Base-by-base conservation (phyloP, 1,140 invertebrate species). In the Anadara kagoshimensis region DNA sequence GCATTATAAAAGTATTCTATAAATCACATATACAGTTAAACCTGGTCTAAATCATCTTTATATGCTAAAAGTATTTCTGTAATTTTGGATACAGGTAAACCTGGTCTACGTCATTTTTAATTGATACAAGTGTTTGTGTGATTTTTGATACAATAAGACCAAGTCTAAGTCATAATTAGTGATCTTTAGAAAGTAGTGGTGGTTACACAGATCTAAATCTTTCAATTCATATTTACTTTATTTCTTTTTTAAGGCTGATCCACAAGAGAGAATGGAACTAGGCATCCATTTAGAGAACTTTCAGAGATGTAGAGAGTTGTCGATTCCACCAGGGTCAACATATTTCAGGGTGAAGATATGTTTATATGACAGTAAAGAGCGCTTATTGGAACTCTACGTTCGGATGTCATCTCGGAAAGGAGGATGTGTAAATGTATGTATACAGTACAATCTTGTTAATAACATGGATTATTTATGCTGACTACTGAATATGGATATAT, bases 231-330 rank as follows among this genome's bases (percentile, higher is more conserved):
- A 12, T 14, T 66, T 44, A 43, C 41, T 47, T 47, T 75, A 20
- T 69, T 22, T 58, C 26, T 69, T 68, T 69, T 66, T 88, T 64
- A 85, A 94, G 91, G 91, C 94, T 49, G 93, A 96, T 88, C 89
- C 94, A 0, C 92, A 92, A 22, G 91, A 94, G 70, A 89, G 91
- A 2, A 86, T 97, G 5, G 93, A 94, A 80, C 89, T 97, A 43
- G 91, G 90, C 64, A 91, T 97, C 56, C 92, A 92, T 49, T 86
- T 97, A 61, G 96, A 98, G 83, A 95, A 95, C 69, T 97, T 96
- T 89, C 92, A 93, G 18, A 91, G 92, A 24, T 93, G 92, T 22
- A 93, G 93, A 67, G 91, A 91, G 5, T 86, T 94, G 65, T 82
- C 70, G 59, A 86, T 91, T 45, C 89, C 90, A 8, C 87, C 90